Conservation (phyloP, 2,797 vertebrate genomes). For the Muraenolepis orangiensis region DNA sequence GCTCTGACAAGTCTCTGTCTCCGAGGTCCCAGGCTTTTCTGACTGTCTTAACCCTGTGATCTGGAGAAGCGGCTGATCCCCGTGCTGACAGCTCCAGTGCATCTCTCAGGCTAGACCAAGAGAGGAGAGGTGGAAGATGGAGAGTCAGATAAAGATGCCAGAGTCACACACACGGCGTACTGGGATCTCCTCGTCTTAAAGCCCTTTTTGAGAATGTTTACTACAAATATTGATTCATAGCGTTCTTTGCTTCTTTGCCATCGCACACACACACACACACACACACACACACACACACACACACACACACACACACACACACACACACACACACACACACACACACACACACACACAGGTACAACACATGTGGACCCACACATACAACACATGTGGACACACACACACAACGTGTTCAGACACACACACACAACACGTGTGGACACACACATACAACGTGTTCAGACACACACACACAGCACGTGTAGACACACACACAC, state of each 20-base stretch:
- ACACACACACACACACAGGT: background rate
- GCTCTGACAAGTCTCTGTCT: constrained; percentile 55
- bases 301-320: background rate
- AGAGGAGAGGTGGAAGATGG: constrained; percentile 11
- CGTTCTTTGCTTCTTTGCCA: background rate
- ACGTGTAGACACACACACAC: too few species aligned
- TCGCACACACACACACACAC: constrained; percentile 5
- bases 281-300: too few species aligned
- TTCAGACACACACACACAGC: too few species aligned
- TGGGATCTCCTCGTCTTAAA: constrained; percentile 53
- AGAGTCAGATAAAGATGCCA: background rate
- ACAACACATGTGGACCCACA: background rate
- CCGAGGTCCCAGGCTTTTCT: constrained; percentile 42
- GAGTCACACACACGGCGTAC: constrained; percentile 8
- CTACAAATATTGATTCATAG: constrained; percentile 56
- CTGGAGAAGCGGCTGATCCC: constrained; percentile 36
- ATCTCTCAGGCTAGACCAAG: constrained; percentile 25
- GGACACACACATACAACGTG: too few species aligned
- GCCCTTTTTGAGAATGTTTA: constrained; percentile 50
- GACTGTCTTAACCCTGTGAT: constrained; percentile 56
- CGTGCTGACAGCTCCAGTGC: constrained; percentile 36
- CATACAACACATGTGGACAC: background rate
- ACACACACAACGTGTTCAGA: background rate
- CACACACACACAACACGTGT: too few species aligned
- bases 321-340: background rate